These are phyloP conservation scores for Lytechinus pictus DNA, from an alignment of 35 echinoderm and acorn worm genomes.

Conservation along the genomic window DNA sequence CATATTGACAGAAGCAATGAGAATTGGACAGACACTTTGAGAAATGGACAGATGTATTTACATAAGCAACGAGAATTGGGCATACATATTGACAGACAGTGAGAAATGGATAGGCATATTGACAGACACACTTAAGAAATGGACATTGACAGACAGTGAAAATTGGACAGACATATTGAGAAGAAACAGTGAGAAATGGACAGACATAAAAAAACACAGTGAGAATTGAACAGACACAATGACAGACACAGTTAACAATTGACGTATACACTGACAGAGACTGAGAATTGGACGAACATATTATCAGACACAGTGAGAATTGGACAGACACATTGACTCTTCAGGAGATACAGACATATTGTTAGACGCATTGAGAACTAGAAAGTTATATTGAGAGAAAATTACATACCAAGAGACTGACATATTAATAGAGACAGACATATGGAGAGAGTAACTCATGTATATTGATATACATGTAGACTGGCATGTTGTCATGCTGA, in stretches of 20 bases:
- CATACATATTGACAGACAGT: neutral
- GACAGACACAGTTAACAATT: no score
- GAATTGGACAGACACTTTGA: neutral
- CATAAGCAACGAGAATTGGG: neutral
- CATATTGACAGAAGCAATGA: neutral
- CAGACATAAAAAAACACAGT: neutral
- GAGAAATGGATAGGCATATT: neutral
- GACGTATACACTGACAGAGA: no score
- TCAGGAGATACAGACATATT: neutral
- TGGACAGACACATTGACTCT: neutral
- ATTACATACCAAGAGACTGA: slow-evolving; percentile 24
- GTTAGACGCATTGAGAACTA: neutral
- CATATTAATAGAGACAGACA: neutral
- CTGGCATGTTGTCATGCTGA: neutral
- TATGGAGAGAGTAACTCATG: no score
- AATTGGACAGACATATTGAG: no score
- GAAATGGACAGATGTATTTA: neutral
- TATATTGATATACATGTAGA: neutral
- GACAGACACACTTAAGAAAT: neutral
- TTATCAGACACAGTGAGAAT: neutral
- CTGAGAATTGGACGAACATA: no score
- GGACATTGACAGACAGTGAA: no score
- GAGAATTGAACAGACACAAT: no score
- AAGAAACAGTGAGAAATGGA: neutral
- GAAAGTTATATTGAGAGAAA: neutral